phyloP scores from a whole-genome alignment of 2,113 vertebrate genomes.

The Benitochromis conjunctus region DNA sequence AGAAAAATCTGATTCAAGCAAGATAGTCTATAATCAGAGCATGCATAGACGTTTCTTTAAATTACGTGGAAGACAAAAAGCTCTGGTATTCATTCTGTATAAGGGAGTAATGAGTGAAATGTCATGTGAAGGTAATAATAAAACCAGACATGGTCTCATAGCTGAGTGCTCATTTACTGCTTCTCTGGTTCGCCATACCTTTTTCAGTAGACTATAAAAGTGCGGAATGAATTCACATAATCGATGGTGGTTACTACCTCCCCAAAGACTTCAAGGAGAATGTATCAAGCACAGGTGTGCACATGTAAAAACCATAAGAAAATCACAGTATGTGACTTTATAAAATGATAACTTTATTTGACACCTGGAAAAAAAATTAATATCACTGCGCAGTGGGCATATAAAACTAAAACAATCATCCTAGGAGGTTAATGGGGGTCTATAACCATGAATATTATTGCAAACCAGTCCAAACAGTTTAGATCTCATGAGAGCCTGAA shows the following conservation, averaged over 20 bases:
- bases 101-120: constrained; percentile 39
- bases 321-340: constrained; percentile 6
- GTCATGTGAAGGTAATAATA: constrained; percentile 55
- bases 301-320: constrained; percentile 33
- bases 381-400: constrained; percentile 27
- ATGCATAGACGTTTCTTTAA: neutral
- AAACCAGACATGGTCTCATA: constrained; percentile 59
- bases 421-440: constrained; percentile 39
- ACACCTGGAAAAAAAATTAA: constrained; percentile 44
- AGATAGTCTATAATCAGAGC: neutral
- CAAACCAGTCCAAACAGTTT: constrained; percentile 17
- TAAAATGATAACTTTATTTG: constrained; percentile 48
- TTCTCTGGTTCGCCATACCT: constrained; percentile 32
- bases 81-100: neutral
- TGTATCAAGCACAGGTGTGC: constrained; percentile 55
- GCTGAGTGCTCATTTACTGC: constrained; percentile 48
- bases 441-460: constrained; percentile 50
- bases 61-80: constrained; percentile 17
- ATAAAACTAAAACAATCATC: constrained; percentile 48
- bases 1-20: constrained; percentile 11
- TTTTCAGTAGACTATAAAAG: constrained; percentile 55
- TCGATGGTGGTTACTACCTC: constrained; percentile 53
- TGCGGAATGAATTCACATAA: constrained; percentile 49
- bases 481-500: neutral
- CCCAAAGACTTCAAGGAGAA: constrained; percentile 38